Percentiles rank a stretch among this genome's conserved stretches.
Evolutionary conservation across 1,140 invertebrate genomes (phyloP).

Genomic region (Whitmania pigra): DNA sequence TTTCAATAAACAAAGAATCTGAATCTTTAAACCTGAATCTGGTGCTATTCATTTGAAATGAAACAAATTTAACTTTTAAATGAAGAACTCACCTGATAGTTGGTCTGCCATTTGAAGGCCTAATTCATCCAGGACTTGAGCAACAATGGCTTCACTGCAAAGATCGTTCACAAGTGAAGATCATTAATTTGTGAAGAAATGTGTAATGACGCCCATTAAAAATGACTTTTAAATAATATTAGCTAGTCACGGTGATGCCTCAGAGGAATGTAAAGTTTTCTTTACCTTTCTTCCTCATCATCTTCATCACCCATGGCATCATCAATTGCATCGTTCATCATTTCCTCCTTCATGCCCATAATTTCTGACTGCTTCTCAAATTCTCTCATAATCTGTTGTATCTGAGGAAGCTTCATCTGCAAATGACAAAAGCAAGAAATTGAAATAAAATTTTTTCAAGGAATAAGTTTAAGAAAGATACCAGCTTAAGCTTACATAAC

Average conservation of each 20-base stretch:
- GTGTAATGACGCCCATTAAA: too few species aligned
- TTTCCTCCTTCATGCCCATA: conserved; percentile 99
- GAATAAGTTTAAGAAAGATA: too few species aligned
- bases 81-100: conserved; percentile 31
- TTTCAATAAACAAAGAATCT: not conserved
- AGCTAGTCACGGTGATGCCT: too few species aligned
- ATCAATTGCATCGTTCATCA: conserved; percentile 99
- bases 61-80: too few species aligned
- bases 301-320: conserved; percentile 96
- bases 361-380: conserved; percentile 99
- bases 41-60: too few species aligned
- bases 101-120: conserved; percentile 66
- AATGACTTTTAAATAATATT: too few species aligned
- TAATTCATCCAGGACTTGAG: conserved; percentile 88
- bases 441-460: not conserved
- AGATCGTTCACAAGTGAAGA: conserved; percentile 11
- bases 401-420: conserved; percentile 93
- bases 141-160: conserved; percentile 43
- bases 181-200: too few species aligned
- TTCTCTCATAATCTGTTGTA: conserved; percentile 95
- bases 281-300: conserved; percentile 90
- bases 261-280: not conserved
- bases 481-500: too few species aligned
- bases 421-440: conserved; percentile 37
- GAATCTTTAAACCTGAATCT: not conserved